These are phyloP conservation scores for Desoria tigrina DNA, from an alignment of 2,888 invertebrate genomes.

Conservation along the genomic window DNA sequence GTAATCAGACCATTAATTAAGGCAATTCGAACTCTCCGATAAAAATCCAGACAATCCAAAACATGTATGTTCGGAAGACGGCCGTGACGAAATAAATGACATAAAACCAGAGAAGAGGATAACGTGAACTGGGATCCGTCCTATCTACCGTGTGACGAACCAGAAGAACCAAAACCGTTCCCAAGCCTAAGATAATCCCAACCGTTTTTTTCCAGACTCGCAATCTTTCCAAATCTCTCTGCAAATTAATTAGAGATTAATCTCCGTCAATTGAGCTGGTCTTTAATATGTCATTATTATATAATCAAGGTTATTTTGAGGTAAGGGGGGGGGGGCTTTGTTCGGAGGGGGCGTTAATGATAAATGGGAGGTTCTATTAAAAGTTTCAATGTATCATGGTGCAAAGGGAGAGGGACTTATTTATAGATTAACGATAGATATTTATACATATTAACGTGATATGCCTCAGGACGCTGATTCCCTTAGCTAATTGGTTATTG, in stretches of 20 bases:
- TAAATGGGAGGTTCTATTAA: too few relatives aligned
- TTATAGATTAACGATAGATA: too few relatives aligned
- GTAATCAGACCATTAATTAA: too few relatives aligned
- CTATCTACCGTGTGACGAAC: slow-evolving; percentile 27
- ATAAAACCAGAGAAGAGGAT: slow-evolving; percentile 33
- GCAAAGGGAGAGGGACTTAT: too few relatives aligned
- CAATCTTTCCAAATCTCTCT: slow-evolving; percentile 29
- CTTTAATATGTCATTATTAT: not conserved
- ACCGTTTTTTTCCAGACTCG: slow-evolving; percentile 25
- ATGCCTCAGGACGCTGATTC: too few relatives aligned
- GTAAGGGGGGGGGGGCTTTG: too few relatives aligned
- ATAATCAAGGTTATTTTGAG: too few relatives aligned
- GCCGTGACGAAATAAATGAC: slow-evolving; percentile 22
- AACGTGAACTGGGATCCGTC: not conserved
- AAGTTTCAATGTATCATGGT: too few relatives aligned
- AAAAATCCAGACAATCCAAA: slow-evolving; percentile 27
- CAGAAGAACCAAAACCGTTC: slow-evolving; percentile 17
- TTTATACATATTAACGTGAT: too few relatives aligned
- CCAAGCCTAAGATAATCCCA: slow-evolving; percentile 9
- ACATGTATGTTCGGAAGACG: slow-evolving; percentile 30
- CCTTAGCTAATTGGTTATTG: too few relatives aligned
- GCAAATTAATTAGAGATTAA: not conserved
- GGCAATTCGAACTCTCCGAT: slow-evolving; percentile 24
- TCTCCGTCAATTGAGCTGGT: too few relatives aligned
- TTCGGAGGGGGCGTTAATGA: too few relatives aligned